Evolutionary conservation across 2,113 vertebrate species (phyloP), one percentile per base, ranked within the genome.

Genomic region (Xyrauchen texanus): DNA sequence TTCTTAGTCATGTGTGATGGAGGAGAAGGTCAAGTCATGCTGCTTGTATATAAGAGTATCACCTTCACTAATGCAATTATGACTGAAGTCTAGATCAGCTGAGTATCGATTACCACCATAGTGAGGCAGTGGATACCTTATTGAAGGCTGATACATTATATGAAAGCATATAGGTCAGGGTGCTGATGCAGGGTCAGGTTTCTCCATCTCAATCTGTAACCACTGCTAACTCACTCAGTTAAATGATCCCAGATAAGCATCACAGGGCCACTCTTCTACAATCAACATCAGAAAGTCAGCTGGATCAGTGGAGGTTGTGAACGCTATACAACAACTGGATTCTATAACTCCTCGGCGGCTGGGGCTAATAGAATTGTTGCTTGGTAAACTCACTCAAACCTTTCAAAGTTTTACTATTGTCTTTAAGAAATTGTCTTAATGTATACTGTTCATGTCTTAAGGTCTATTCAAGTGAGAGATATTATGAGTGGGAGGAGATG

Each of bases 101-200:
- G 21, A 57, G 21, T 13, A 71, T 71, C 8, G 49, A 57, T 55
- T 52, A 57, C 6, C 2, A 42, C 49, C 21, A 2, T 55, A 45
- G 68, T 57, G 68, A 71, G 51, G 68, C 52, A 70, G 11, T 70
- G 68, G 68, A 70, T 70, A 13, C 3, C 44, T 70, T 70, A 45
- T 52, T 44, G 12, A 57, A 57, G 16, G 68, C 52, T 57, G 68
- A 42, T n/a, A n/a, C n/a, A n/a, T n/a, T n/a, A n/a, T n/a, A 21
- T 45, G 68, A 51, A 57, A 57, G 52, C 68, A n/a, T n/a, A 71
- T 52, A 57, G 68, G 47, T 69, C 68, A 69, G 10, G 53, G 47
- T 42, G 49, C 68, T 55, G 53, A 69, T 69, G 68, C 68, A 69
- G 51, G 52, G 21, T 71, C 68, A 57, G 12, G 57, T 71, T 45